phyloP scores from a whole-genome alignment of 2,797 vertebrate genomes.

The Hozukius guyotensis region DNA sequence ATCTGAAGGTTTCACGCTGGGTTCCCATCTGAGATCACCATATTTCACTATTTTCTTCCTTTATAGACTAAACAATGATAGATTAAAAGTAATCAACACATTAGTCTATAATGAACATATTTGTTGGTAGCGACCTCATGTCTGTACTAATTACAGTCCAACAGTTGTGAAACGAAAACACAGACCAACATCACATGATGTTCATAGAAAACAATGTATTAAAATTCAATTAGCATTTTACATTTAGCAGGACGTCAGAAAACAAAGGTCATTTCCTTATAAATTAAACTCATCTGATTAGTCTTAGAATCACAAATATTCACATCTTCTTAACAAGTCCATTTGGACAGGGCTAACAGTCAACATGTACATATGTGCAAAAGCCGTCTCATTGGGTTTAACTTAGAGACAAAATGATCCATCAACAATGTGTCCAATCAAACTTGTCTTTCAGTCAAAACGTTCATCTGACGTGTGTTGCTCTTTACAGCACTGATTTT shows the following conservation, averaged over 20 bases:
- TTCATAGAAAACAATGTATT: slow-evolving; percentile 59
- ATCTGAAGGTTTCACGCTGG: neutral
- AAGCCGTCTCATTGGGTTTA: slow-evolving; percentile 30
- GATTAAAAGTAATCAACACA: neutral
- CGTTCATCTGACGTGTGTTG: neutral
- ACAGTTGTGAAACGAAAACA: neutral
- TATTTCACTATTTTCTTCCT: neutral
- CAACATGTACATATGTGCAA: slow-evolving; percentile 76
- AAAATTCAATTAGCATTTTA: slow-evolving; percentile 56
- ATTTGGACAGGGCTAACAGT: slow-evolving; percentile 44
- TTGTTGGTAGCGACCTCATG: neutral
- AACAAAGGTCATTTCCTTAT: slow-evolving; percentile 46
- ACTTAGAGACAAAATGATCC: slow-evolving; percentile 33
- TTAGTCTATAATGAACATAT: neutral
- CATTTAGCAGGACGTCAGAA: slow-evolving; percentile 45
- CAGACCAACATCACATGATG: neutral
- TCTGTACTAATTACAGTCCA: neutral
- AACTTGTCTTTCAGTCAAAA: slow-evolving; percentile 26
- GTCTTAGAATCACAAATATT: slow-evolving; percentile 58
- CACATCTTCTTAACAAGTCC: slow-evolving; percentile 54
- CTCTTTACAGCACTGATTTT: slow-evolving; percentile 27
- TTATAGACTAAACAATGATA: neutral
- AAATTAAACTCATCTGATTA: slow-evolving; percentile 75
- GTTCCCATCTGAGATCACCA: neutral
- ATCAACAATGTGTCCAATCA: slow-evolving; percentile 31